Conservation (phyloP, 2,113 vertebrate genomes). For the Gorsachius goisagi region DNA sequence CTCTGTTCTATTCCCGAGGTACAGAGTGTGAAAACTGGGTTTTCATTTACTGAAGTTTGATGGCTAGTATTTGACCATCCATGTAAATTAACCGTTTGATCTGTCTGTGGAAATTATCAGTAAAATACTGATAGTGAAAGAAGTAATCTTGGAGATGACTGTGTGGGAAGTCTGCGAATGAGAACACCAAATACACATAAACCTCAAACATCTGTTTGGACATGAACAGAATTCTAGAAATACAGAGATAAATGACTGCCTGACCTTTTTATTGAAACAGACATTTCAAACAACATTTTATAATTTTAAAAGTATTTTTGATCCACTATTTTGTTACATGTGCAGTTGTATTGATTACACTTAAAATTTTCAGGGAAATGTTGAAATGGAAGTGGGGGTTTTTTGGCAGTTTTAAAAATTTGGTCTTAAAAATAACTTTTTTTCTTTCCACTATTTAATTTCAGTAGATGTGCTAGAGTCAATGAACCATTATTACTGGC, state of each 20-base stretch:
- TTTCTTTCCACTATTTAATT: background rate
- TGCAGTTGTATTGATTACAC: background rate
- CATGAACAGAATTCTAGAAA: background rate
- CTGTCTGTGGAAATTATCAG: background rate
- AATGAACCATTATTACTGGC: background rate
- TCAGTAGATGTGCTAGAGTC: background rate
- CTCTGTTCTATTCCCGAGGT: background rate
- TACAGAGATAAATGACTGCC: background rate
- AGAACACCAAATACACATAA: background rate
- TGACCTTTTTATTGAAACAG: background rate
- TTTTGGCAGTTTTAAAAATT: background rate
- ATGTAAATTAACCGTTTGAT: background rate
- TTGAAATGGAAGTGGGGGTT: background rate
- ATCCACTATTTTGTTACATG: background rate
- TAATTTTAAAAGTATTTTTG: background rate
- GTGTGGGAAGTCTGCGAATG: background rate
- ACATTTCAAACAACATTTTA: background rate
- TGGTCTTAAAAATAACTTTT: background rate
- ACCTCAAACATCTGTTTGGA: background rate
- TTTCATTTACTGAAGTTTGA: background rate
- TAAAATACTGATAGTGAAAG: background rate
- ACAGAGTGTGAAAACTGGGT: background rate
- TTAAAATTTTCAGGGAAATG: background rate
- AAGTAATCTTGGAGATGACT: background rate
- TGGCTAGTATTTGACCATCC: background rate